Base-by-base conservation (phyloP, 2,797 vertebrate species). In the Brachymystax lenok region DNA sequence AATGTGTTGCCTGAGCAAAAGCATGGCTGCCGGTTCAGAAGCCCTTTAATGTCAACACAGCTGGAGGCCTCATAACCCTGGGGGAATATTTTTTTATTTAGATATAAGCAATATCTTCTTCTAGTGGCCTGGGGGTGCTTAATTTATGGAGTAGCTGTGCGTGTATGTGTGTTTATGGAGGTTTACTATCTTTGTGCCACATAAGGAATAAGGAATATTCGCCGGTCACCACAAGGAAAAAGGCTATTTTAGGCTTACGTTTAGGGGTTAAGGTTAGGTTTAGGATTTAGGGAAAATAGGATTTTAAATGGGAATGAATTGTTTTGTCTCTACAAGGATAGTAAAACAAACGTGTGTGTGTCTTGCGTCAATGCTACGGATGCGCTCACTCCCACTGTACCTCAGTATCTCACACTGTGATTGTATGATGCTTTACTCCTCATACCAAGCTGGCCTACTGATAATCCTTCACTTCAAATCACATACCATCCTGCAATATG, bases 71-170 rank as follows among this genome's bases (percentile, higher is more conserved):
- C 83, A 80, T 74, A 63, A 69, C 82, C 84, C 68, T 70, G 28
- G 84, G 84, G 79, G 52, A 71, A 78, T 77, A 0, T 69, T 76
- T 86, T 80, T 85, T 74, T 79, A 80, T 82, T 83, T 77, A 80
- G 75, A 86, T 74, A 74, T 87, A 69, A 80, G 85, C 67, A 84
- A 79, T 86, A 79, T 77, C 72, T 85, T 77, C 82, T 71, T 80
- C 83, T 82, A 84, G 83, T 77, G 79, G 73, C 82, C 83, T 71
- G 72, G 71, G 87, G 79, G 83, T 75, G 69, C 78, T 83, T 82
- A 76, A 79, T 79, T 75, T 74, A n/a, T 35, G 40, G 54, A 80
- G 73, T 33, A n/a, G 17, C 21, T 73, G 91, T 82, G 89, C 83
- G 86, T 88, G 75, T 84, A 85, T 86, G 77, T 73, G 35, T 81